These are phyloP conservation scores for Marmota flaviventris DNA, from an alignment of 2,113 vertebrate genomes.

Conservation along the genomic window DNA sequence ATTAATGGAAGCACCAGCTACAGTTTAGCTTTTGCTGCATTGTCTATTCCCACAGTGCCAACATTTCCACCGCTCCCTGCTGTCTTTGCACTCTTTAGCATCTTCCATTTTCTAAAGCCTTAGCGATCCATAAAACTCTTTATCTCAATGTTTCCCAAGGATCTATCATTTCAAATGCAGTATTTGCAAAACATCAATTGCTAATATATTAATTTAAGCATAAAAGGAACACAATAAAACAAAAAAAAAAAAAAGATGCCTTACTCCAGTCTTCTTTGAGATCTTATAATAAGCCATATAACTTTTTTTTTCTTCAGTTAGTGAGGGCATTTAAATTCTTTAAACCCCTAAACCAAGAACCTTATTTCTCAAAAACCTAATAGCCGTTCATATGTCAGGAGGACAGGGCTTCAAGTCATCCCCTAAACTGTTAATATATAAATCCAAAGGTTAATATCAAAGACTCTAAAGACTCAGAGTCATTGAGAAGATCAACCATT, in stretches of 20 bases:
- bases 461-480: not conserved
- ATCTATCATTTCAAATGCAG: not conserved
- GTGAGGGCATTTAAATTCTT: not conserved
- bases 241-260: not conserved
- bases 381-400: not conserved
- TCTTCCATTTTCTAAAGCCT: not conserved
- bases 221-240: not conserved
- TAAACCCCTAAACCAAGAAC: not conserved
- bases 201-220: not conserved
- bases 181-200: not conserved
- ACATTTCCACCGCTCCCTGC: not conserved
- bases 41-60: not conserved
- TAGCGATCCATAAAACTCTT: not conserved
- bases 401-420: not conserved
- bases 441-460: not conserved
- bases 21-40: not conserved
- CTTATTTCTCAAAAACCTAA: not conserved
- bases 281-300: not conserved
- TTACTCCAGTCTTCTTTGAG: not conserved
- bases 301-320: not conserved
- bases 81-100: not conserved
- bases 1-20: not conserved
- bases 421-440: not conserved
- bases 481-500: slow-evolving; percentile 33
- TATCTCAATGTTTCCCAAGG: not conserved